A percentile compares a stretch with the other conserved stretches of the same genome.
Evolutionary conservation across 2,888 invertebrate genomes (phyloP).

Genomic region (Capitulum mitella): DNA sequence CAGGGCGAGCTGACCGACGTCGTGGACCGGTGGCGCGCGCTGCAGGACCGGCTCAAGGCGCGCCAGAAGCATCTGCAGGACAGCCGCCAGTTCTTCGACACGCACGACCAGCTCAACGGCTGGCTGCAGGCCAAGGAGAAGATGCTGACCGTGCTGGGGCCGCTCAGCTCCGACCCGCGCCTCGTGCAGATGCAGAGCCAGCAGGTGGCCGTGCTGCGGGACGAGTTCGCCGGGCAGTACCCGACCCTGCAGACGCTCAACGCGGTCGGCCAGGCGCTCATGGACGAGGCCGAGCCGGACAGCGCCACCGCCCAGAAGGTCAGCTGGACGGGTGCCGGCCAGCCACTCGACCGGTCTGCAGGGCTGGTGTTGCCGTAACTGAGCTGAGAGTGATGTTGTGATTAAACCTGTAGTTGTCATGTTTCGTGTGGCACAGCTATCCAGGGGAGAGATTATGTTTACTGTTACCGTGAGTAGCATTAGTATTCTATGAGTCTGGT

Average conservation of each 20-base stretch:
- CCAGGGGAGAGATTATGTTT: too few species aligned
- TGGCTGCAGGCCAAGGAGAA: conserved; percentile 91
- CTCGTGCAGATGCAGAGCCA: conserved; percentile 94
- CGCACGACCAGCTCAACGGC: conserved; percentile 68
- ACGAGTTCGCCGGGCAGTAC: conserved; percentile 89
- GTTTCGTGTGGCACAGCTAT: too few species aligned
- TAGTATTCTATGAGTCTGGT: too few species aligned
- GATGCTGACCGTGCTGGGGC: conserved; percentile 90
- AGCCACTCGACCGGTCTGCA: too few species aligned
- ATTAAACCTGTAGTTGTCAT: too few species aligned
- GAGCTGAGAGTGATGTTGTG: too few species aligned
- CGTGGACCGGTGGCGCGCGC: conserved; percentile 72
- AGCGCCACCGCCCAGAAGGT: conserved; percentile 34
- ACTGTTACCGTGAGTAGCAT: too few species aligned
- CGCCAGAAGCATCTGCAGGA: conserved; percentile 52
- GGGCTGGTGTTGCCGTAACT: too few species aligned
- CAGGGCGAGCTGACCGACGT: conserved; percentile 76
- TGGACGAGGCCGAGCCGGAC: conserved; percentile 53
- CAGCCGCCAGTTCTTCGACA: conserved; percentile 85
- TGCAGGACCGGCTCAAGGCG: conserved; percentile 72
- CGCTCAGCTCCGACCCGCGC: conserved; percentile 89
- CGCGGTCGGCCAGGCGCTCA: conserved; percentile 66
- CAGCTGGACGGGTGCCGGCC: conserved; percentile 32
- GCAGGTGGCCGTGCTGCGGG: conserved; percentile 84
- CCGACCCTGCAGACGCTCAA: conserved; percentile 73